Base-by-base conservation (phyloP, 1,140 invertebrate genomes). In the Philopotamus ludificatus region DNA sequence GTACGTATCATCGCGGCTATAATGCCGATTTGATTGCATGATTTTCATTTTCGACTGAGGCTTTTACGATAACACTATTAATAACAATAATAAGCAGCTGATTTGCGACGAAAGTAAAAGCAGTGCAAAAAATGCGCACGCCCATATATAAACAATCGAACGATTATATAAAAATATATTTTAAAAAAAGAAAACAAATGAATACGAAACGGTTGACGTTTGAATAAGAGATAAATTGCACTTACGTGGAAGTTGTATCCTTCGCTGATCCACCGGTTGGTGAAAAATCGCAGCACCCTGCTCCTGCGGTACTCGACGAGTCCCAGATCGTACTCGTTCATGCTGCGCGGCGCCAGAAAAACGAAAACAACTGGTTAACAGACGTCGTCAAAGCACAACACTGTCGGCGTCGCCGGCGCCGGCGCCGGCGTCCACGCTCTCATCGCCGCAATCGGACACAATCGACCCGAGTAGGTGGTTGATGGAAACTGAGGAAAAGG, bases 221-320 rank as follows among this genome's bases (percentile, higher is more conserved):
- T 44, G 2, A 44, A 44, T 44, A 44, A 1, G 41, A 3, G 2
- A 55, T 18, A 58, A 42, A 58, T 20, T 22, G 2, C n/a, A 57
- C 57, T 60, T 2, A 60, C 57, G 21, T 60, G 41, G 34, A 60
- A 47, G 12, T 45, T 47, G 23, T 60, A 60, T 45, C 57, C 57
- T 26, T 60, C 57, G 7, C 42, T 47, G 15, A 26, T 22, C 57
- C 57, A 60, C 41, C 41, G 57, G 41, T 47, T 60, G 57, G 21
- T 60, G 57, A 60, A 60, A 12, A 60, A 60, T 16, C 47, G 44
- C 10, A 60, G 57, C 23, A 60, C 7, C 22, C 25, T 44, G 20
- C 47, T 60, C 57, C 42, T 60, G 42, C 57, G 41, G 44, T 60
- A 60, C 16, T 60, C 57, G 41, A 41, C 57, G 10, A 60, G 42